A percentile compares a stretch with the other conserved stretches of the same genome.
Conservation (phyloP, 2,113 vertebrate species). For the Carettochelys insculpta region DNA sequence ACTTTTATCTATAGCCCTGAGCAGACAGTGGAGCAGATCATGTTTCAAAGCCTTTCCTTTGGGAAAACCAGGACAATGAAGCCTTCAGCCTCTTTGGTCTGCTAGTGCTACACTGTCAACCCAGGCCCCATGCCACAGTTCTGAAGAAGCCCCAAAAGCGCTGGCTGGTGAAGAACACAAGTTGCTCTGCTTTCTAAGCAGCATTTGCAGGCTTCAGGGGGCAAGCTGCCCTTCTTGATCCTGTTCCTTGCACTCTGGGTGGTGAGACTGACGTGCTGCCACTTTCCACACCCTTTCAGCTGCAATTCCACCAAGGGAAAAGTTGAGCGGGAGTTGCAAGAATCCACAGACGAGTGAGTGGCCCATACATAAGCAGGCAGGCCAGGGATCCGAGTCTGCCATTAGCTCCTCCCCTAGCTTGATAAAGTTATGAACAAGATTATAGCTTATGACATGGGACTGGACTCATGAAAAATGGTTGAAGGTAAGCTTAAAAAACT, state of each 20-base stretch:
- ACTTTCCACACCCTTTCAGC: not conserved
- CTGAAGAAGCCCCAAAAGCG: not conserved
- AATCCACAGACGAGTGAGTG: not conserved
- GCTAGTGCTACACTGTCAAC: not conserved
- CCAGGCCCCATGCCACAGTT: not conserved
- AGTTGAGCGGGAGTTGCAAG: not conserved
- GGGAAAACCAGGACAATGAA: not conserved
- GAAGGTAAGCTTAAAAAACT: not conserved
- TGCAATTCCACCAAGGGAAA: not conserved
- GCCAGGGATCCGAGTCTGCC: not conserved
- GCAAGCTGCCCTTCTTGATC: not conserved
- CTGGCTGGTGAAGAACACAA: not conserved
- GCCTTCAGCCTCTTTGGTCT: not conserved
- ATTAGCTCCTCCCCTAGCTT: not conserved
- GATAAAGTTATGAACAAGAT: not conserved
- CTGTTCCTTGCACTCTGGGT: not conserved
- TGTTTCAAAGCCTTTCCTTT: not conserved
- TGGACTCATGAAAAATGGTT: not conserved
- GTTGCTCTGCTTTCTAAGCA: too few relatives aligned
- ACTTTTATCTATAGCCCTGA: rapidly evolving
- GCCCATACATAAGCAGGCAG: not conserved
- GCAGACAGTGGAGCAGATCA: not conserved
- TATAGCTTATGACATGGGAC: not conserved
- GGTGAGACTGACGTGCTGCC: not conserved
- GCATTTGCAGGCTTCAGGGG: not conserved